Percentiles rank a stretch among this genome's conserved stretches.
Evolutionary conservation across 1,140 invertebrate species (phyloP).

Genomic region (Plectrocnemia conspersa): DNA sequence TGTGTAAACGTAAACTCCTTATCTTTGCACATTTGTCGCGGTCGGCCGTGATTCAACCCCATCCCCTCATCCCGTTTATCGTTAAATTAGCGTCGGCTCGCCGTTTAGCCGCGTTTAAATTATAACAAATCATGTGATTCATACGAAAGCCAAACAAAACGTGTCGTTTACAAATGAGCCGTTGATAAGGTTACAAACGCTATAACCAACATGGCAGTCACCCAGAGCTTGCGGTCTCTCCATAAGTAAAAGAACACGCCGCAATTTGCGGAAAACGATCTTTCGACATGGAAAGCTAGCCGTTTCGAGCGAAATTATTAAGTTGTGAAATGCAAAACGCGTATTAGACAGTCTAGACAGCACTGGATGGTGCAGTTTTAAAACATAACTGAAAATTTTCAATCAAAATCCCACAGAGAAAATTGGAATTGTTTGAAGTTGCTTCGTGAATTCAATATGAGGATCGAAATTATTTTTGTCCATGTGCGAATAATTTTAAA

Average conservation of each 20-base stretch:
- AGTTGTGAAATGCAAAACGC: too few relatives aligned
- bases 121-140: conserved; percentile 26
- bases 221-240: too few relatives aligned
- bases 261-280: conserved; percentile 3
- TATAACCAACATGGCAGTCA: not conserved
- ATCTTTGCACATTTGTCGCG: conserved; percentile 6
- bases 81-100: not conserved
- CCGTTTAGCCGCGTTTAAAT: conserved; percentile 13
- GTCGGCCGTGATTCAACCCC: conserved; percentile 7
- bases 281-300: not conserved
- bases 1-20: not conserved
- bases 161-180: conserved; percentile 20
- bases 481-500: too few relatives aligned
- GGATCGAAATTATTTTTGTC: too few relatives aligned
- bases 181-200: conserved; percentile 3
- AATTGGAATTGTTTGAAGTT: too few relatives aligned
- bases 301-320: not conserved
- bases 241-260: not conserved
- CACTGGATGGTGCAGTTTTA: too few relatives aligned
- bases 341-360: too few relatives aligned
- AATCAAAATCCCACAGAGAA: too few relatives aligned
- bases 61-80: too few relatives aligned
- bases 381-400: too few relatives aligned
- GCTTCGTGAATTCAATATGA: too few relatives aligned
- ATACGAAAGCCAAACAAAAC: conserved; percentile 13